phyloP scores from a whole-genome alignment of 2,797 vertebrate genomes.

The Spinus olivaceus region DNA sequence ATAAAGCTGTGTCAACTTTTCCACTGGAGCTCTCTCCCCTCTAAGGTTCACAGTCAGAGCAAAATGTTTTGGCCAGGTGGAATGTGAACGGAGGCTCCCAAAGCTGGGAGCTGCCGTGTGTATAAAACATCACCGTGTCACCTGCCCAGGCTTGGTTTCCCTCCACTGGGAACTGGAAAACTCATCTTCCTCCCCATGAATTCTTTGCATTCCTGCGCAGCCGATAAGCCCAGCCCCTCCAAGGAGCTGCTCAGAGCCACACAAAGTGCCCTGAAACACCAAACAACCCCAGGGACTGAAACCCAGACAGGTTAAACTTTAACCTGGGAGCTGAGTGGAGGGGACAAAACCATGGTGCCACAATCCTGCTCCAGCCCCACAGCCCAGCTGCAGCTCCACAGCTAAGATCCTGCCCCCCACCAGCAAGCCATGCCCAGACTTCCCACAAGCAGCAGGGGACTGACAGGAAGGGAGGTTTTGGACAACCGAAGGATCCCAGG shows the following conservation, averaged over 20 bases:
- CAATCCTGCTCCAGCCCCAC: accelerated
- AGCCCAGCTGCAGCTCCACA: background rate
- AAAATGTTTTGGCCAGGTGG: conserved; percentile 9
- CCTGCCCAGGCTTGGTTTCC: background rate
- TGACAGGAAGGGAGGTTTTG: background rate
- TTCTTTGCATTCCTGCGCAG: background rate
- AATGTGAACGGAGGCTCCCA: background rate
- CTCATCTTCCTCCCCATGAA: background rate
- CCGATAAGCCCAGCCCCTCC: background rate
- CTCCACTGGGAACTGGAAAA: background rate
- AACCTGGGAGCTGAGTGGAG: background rate
- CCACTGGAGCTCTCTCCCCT: conserved; percentile 7
- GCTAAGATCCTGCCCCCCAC: accelerated
- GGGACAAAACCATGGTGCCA: accelerated
- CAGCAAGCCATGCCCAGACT: background rate
- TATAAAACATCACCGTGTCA: background rate
- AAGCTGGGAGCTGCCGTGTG: background rate
- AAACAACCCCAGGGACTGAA: background rate
- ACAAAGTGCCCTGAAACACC: background rate
- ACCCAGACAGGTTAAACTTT: background rate
- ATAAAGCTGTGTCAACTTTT: conserved; percentile 57
- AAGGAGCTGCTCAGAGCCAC: background rate
- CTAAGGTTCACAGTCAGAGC: background rate
- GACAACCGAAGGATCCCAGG: background rate
- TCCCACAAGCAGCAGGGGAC: background rate